Base-by-base conservation (phyloP, 2,797 vertebrate genomes). In the Microcaecilia unicolor region DNA sequence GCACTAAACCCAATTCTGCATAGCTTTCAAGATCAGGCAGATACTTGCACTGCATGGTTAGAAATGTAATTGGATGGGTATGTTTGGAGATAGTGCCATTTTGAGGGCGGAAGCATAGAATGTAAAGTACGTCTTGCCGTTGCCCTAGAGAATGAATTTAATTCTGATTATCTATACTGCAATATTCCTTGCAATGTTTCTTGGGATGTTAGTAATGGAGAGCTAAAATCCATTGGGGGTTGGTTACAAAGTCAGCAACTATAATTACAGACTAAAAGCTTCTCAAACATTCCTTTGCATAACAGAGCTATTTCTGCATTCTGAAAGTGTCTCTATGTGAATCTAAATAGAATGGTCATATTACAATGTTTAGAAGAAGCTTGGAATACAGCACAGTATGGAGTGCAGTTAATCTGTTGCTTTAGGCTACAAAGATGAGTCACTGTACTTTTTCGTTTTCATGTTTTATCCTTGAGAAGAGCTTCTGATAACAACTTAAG, bases 91-190 rank as follows among this genome's bases (percentile, higher is more conserved):
- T 5, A n/a, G n/a, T n/a, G 7, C 6, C 52, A 22, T 12, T 34
- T 8, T 41, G 62, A n/a, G 45, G 50, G 12, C n/a, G n/a, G n/a
- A n/a, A n/a, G n/a, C 24, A n/a, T 39, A 44, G 48, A 42, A 46
- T 18, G 38, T 46, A 36, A 33, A 29, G 34, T 37, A 31, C 36
- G 20, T 30, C 37, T 28, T 44, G 10, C 27, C 44, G 11, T 18
- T 34, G 21, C 7, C 25, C 64, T 43, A 49, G 34, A n/a, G n/a
- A n/a, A n/a, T n/a, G n/a, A n/a, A n/a, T 44, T 39, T 42, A 44
- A 31, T 18, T 26, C 51, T 49, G 28, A 8, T 61, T 31, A 8
- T 41, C 9, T 2, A 25, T 10, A 32, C 13, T 29, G 6, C 22
- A 45, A 34, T 41, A 52, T 59, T 48, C 28, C 35, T 47, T 36